Evolutionary conservation across 2,797 vertebrate species (phyloP).

Genomic region (Mormyrops attenuatus): DNA sequence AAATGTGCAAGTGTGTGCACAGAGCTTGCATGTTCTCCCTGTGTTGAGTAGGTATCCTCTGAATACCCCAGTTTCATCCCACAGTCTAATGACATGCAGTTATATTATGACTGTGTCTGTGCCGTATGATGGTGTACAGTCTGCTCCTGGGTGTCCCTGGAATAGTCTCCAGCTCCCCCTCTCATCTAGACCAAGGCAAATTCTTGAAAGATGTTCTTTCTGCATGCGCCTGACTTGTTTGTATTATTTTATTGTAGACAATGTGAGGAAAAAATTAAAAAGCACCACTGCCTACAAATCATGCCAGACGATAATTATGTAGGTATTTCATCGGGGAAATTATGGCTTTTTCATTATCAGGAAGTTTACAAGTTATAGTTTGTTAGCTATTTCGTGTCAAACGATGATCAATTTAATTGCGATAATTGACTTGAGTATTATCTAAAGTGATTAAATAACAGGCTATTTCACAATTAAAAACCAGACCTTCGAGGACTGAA

Average conservation of each 20-base stretch:
- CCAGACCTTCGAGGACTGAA: neutral
- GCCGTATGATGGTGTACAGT: neutral
- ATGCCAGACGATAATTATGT: neutral
- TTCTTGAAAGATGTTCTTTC: neutral
- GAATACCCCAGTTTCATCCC: neutral
- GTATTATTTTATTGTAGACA: neutral
- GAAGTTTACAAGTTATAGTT: neutral
- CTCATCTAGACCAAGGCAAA: neutral
- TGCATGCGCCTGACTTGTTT: neutral
- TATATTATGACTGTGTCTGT: neutral
- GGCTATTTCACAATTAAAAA: neutral
- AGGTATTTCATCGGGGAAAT: neutral
- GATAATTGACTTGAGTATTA: neutral
- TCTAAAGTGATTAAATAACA: neutral
- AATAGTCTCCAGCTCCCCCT: neutral
- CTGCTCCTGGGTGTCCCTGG: neutral
- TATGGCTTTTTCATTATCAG: neutral
- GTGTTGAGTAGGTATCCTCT: neutral
- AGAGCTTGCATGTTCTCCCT: neutral
- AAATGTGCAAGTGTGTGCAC: neutral
- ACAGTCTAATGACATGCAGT: neutral
- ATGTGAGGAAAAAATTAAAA: neutral
- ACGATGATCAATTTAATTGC: neutral
- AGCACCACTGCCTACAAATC: neutral
- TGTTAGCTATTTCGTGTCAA: neutral